Conservation (phyloP, 2,797 vertebrate species). For the Pipistrellus pipistrellus region DNA sequence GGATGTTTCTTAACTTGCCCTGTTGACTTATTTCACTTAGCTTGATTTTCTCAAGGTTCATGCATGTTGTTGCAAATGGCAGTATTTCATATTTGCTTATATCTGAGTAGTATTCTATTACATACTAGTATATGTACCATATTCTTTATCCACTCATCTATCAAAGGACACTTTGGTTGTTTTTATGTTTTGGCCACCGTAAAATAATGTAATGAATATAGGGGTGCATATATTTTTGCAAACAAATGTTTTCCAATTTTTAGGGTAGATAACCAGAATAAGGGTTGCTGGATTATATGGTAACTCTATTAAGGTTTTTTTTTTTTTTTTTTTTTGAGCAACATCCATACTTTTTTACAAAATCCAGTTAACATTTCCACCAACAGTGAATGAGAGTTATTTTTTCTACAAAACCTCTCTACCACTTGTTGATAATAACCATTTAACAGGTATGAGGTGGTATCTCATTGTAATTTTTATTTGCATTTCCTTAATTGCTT, state of each 20-base stretch:
- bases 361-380: neutral
- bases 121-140: neutral
- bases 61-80: neutral
- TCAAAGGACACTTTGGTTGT: neutral
- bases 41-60: neutral
- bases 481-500: neutral
- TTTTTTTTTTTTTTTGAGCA: neutral
- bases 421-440: neutral
- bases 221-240: neutral
- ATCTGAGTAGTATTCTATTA: neutral
- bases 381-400: neutral
- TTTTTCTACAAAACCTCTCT: neutral
- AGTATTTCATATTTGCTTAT: neutral
- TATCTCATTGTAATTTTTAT: neutral
- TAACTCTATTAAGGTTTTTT: neutral
- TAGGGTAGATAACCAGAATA: neutral
- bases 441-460: neutral
- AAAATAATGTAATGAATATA: neutral
- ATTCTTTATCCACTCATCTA: neutral
- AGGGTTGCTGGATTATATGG: neutral
- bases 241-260: neutral
- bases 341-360: neutral
- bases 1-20: neutral
- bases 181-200: neutral
- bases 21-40: neutral